Percentiles rank a stretch among this genome's conserved stretches.
Conservation (phyloP, 2,113 vertebrate species). For the Anolis carolinensis region DNA sequence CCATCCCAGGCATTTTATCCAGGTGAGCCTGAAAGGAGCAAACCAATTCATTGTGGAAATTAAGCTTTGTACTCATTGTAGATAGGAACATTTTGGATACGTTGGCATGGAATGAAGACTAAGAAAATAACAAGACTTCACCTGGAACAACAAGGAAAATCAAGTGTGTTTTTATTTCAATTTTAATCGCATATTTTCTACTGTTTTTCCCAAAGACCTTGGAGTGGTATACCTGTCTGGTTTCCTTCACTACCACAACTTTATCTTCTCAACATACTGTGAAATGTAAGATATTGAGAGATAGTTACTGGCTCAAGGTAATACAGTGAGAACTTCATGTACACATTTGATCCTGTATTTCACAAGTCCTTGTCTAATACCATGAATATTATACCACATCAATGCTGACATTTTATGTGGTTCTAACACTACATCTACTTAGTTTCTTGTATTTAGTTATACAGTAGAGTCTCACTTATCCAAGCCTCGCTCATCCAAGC, state of each 20-base stretch:
- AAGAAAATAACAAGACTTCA: neutral
- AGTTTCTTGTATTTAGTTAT: neutral
- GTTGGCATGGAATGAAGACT: neutral
- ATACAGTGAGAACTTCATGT: neutral
- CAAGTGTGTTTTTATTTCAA: neutral
- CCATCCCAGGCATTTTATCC: slow-evolving; percentile 20
- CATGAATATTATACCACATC: neutral
- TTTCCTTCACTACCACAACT: neutral
- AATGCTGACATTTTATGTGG: neutral
- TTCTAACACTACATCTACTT: neutral
- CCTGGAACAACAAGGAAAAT: neutral
- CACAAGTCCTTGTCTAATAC: neutral
- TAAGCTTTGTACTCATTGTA: neutral
- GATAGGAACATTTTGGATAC: neutral
- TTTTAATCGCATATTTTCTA: neutral
- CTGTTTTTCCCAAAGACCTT: neutral
- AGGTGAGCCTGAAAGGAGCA: slow-evolving; percentile 61
- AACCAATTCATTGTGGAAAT: neutral
- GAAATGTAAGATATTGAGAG: neutral
- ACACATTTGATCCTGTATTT: neutral
- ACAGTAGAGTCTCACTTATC: too few relatives aligned
- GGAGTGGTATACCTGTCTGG: neutral
- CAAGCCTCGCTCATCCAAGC: too few relatives aligned
- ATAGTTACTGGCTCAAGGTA: neutral
- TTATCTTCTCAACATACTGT: neutral